Evolutionary conservation across 2,888 invertebrate genomes (phyloP).

Genomic region (Diaprepes abbreviatus): DNA sequence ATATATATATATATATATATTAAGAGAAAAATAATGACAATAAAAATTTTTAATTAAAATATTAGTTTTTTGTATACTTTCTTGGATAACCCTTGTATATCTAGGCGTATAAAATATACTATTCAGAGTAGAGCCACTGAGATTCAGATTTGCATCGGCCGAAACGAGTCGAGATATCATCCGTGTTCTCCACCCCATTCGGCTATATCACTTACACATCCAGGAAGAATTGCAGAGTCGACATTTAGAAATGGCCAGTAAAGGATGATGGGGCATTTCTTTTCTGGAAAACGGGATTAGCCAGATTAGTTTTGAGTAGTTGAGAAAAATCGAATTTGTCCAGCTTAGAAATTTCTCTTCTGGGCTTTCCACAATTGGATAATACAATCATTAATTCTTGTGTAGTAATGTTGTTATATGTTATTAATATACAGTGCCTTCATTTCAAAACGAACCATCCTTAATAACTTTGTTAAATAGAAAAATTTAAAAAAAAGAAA

Average conservation of each 20-base stretch:
- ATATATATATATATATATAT: no score
- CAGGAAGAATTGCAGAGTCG: constrained; percentile 55
- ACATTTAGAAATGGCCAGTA: constrained; percentile 45
- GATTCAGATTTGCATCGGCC: constrained; percentile 60
- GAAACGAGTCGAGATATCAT: constrained; percentile 56
- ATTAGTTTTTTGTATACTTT: neutral
- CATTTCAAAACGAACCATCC: no score
- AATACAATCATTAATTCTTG: no score
- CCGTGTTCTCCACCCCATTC: constrained; percentile 52
- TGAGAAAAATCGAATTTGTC: constrained; percentile 23
- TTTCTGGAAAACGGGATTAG: constrained; percentile 35
- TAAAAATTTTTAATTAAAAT: no score
- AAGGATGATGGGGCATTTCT: constrained; percentile 42
- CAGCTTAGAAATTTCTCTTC: neutral
- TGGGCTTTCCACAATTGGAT: no score
- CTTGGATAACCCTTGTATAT: constrained; percentile 24
- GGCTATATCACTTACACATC: constrained; percentile 56
- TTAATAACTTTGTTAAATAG: no score
- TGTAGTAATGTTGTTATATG: no score
- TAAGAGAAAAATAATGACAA: no score
- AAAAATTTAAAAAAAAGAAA: no score
- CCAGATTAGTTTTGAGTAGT: constrained; percentile 37
- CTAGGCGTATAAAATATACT: constrained; percentile 37
- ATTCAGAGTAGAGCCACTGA: constrained; percentile 32
- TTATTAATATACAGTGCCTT: no score